These are phyloP conservation scores for Holothuria scabra DNA, from an alignment of 53 echinoderm and acorn worm species.

Conservation along the genomic window DNA sequence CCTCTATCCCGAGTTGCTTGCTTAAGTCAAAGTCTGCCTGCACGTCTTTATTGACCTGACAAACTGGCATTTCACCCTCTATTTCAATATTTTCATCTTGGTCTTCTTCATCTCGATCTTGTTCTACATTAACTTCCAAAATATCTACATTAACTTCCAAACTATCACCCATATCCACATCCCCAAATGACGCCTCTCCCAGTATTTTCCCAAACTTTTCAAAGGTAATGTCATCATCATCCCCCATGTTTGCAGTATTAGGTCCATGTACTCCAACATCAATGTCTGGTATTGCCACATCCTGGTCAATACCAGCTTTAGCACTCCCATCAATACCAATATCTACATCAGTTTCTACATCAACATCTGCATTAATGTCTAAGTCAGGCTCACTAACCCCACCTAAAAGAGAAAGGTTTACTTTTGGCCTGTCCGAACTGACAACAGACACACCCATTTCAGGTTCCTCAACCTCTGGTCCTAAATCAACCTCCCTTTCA, in stretches of 20 bases:
- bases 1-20: no score
- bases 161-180: neutral
- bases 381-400: neutral
- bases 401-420: neutral
- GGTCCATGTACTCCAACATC: neutral
- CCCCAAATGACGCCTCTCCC: conserved; percentile 1
- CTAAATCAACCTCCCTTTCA: neutral
- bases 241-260: neutral
- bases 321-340: neutral
- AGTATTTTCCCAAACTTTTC: conserved; percentile 40
- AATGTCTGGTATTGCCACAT: neutral
- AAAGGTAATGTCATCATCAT: conserved; percentile 25
- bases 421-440: conserved; percentile 1
- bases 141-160: neutral
- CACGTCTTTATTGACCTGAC: neutral
- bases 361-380: neutral
- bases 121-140: neutral
- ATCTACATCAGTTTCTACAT: conserved; percentile 8
- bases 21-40: neutral
- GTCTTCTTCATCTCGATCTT: no score
- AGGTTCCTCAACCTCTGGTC: conserved; percentile 15
- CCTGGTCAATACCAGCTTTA: neutral
- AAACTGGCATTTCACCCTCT: neutral
- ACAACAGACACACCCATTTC: neutral
- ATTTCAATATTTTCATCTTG: neutral